Evolutionary conservation across 2,797 vertebrate genomes (phyloP).

Genomic region (Pteropus rufus): DNA sequence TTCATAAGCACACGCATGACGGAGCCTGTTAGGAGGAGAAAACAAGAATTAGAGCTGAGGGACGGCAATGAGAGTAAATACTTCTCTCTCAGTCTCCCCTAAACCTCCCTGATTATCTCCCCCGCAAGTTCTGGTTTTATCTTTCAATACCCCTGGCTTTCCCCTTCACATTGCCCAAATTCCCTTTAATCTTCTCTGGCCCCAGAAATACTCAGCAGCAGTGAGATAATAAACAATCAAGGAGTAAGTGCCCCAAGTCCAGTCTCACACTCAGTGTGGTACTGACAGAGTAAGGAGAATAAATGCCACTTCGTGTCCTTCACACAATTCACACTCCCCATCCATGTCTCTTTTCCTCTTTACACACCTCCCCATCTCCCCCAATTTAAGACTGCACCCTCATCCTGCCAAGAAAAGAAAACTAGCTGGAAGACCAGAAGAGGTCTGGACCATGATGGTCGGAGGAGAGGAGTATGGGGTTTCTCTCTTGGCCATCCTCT

Average conservation of each 20-base stretch:
- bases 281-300: conserved; percentile 42
- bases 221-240: background rate
- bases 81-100: background rate
- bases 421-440: conserved; percentile 81
- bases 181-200: background rate
- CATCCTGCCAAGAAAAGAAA: background rate
- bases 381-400: background rate
- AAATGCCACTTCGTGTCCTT: conserved; percentile 76
- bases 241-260: background rate
- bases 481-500: background rate
- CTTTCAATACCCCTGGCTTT: background rate
- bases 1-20: background rate
- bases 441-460: background rate
- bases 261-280: background rate
- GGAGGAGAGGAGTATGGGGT: fast-evolving
- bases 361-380: conserved; percentile 56
- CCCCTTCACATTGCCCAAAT: background rate
- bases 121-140: background rate
- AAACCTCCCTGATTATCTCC: background rate
- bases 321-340: conserved; percentile 80
- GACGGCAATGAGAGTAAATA: fast-evolving
- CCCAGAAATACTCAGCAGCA: background rate
- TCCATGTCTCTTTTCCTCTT: conserved; percentile 65
- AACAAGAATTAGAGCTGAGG: background rate
- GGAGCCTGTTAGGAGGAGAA: background rate